phyloP scores from a whole-genome alignment of 2,113 vertebrate genomes.

The Rhinogobius similis region DNA sequence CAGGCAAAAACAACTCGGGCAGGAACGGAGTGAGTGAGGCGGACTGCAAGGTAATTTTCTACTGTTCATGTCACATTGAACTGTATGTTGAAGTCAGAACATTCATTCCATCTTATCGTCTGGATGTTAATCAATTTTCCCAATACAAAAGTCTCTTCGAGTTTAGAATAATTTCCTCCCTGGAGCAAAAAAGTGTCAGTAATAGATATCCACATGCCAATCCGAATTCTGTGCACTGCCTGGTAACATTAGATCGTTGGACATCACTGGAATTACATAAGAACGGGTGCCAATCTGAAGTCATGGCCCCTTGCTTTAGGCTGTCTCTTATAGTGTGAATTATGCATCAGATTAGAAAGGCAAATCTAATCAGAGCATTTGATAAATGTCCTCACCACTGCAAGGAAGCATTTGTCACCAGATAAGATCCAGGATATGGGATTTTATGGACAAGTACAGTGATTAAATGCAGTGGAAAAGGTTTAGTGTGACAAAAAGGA shows the following conservation, averaged over 20 bases:
- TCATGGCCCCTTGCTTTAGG: conserved; percentile 3
- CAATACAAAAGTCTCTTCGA: conserved; percentile 22
- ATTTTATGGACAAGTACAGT: background rate
- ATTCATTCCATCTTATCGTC: conserved; percentile 20
- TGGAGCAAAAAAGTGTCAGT: conserved; percentile 17
- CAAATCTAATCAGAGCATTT: conserved; percentile 1
- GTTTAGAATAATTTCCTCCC: conserved; percentile 25
- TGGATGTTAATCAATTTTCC: conserved; percentile 34
- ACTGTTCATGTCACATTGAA: conserved; percentile 23
- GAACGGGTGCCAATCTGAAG: background rate
- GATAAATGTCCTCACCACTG: background rate
- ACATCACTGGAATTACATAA: conserved; percentile 2
- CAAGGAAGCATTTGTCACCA: background rate
- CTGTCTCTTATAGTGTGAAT: conserved; percentile 11
- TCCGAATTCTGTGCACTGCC: conserved; percentile 24
- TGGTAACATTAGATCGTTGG: conserved; percentile 34
- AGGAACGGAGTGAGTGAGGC: conserved; percentile 67
- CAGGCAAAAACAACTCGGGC: conserved; percentile 57
- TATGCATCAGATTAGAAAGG: conserved; percentile 18
- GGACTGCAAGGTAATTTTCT: conserved; percentile 65
- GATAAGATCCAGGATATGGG: background rate
- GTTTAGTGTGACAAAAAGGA: background rate
- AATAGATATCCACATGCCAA: conserved; percentile 28
- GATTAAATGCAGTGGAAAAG: background rate
- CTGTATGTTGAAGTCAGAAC: background rate